These are phyloP conservation scores for Metridium senile DNA, from an alignment of 92 coral and sea anemone genomes.

Conservation along the genomic window DNA sequence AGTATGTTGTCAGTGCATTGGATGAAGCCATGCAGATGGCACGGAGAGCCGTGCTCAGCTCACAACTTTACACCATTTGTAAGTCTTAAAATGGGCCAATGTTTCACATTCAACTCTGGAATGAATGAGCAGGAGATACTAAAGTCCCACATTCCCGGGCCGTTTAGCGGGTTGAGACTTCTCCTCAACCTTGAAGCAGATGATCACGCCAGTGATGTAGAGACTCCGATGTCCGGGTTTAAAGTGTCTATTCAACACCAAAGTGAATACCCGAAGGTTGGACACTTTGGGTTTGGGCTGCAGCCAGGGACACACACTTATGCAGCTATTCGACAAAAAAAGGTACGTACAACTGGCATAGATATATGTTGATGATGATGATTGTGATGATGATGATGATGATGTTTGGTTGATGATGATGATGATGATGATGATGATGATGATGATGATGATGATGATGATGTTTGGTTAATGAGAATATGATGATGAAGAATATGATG, in stretches of 20 bases:
- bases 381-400: background rate
- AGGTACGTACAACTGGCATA: constrained; percentile 32
- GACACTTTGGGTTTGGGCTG: constrained; percentile 54
- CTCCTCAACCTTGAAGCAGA: constrained; percentile 53
- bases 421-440: too few species aligned
- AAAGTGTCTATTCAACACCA: constrained; percentile 61
- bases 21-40: constrained; percentile 31
- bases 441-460: too few species aligned
- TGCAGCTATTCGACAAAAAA: constrained; percentile 48
- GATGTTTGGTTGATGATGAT: background rate
- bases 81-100: constrained; percentile 27
- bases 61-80: constrained; percentile 37
- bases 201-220: constrained; percentile 6
- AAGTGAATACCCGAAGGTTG: constrained; percentile 50
- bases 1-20: constrained; percentile 38
- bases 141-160: constrained; percentile 23
- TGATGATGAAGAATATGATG: too few species aligned
- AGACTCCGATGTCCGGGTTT: constrained; percentile 37
- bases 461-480: too few species aligned
- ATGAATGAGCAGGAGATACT: constrained; percentile 19
- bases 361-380: background rate
- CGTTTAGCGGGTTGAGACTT: constrained; percentile 45
- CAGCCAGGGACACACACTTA: constrained; percentile 66
- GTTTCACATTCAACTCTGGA: constrained; percentile 61
- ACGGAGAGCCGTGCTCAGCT: constrained; percentile 32